Evolutionary conservation across 92 coral and sea anemone genomes (phyloP), one percentile per base, ranked within the genome.

Genomic region (Parazoanthus darwini): DNA sequence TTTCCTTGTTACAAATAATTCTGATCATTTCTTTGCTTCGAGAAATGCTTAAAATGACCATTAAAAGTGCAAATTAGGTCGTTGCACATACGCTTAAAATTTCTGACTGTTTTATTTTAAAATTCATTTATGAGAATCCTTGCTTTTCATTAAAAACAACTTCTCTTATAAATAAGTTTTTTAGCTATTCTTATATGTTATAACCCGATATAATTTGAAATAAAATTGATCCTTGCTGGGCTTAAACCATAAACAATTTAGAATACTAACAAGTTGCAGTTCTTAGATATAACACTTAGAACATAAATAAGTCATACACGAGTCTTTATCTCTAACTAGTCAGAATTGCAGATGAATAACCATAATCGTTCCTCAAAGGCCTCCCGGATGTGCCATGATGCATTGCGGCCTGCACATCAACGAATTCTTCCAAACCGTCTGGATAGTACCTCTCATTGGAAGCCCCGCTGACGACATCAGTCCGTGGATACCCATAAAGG

Each of bases 401-500:
- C 94, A 95, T 92, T 82, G 98, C 94, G 70, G 96, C 96, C 89
- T 95, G 98, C 91, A 95, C 94, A 80, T 95, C 98, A 5, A 95
- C 98, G 84, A 95, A 95, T 73, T 95, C 98, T 70, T 95, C 98
- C 82, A 95, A 91, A 44, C 94, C 98, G 85, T 95, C 98, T 38
- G 98, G 98, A 85, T 95, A 95, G 82, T 92, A 95, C 50, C 96
- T 93, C 51, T 95, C 98, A 68, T 79, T 90, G 50, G 91, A 76
- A 20, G 89, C 88, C 79, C 94, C 92, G 89, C 94, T 93, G 84
- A 91, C 94, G 33, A 71, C 87, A 56, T 94, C 96, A 39, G 93
- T 90, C 46, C 94, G 90, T 13, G 98, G 98, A 76, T 95, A 95
- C 91, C 91, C 91, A 72, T 84, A 84, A 56, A 92, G 44, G 77